These are phyloP conservation scores for Tillus elongatus DNA, from an alignment of 2,888 invertebrate genomes.

Conservation along the genomic window DNA sequence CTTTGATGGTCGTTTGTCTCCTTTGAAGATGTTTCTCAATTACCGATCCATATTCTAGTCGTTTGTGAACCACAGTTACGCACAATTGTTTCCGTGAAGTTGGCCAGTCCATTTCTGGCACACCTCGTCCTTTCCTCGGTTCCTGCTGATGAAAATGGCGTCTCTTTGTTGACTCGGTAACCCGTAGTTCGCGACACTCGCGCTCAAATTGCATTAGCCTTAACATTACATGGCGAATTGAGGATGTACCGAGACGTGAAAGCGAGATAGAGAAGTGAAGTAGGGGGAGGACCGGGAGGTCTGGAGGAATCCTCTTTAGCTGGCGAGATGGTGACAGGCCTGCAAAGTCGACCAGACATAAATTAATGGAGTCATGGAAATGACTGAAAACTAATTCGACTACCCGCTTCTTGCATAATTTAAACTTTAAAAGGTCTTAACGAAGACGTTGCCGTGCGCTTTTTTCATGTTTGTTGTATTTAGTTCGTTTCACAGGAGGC, in stretches of 20 bases:
- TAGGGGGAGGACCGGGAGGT: constrained; percentile 19
- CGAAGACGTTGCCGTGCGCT: too few species aligned
- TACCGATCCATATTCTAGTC: too few species aligned
- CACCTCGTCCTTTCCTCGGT: neutral
- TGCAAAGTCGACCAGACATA: constrained; percentile 29
- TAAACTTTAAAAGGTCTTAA: constrained; percentile 8
- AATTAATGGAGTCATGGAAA: constrained; percentile 32
- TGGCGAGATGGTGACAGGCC: constrained; percentile 33
- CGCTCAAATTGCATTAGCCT: constrained; percentile 47
- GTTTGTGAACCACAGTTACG: too few species aligned
- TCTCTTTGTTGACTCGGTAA: constrained; percentile 41
- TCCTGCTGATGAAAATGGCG: constrained; percentile 36
- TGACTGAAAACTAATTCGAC: constrained; percentile 11
- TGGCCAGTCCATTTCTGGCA: neutral
- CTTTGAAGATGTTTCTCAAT: too few species aligned
- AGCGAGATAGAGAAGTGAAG: constrained; percentile 28
- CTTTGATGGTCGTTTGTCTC: too few species aligned
- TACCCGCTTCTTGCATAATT: constrained; percentile 9
- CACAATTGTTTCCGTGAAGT: neutral
- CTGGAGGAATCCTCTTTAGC: constrained; percentile 29
- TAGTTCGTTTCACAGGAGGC: too few species aligned
- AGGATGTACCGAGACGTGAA: constrained; percentile 46
- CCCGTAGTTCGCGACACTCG: constrained; percentile 41
- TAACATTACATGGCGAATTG: constrained; percentile 48
- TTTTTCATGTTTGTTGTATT: too few species aligned